These are phyloP conservation scores for Calyptommatus sinebrachiatus DNA, from an alignment of 2,113 vertebrate species.

Conservation along the genomic window DNA sequence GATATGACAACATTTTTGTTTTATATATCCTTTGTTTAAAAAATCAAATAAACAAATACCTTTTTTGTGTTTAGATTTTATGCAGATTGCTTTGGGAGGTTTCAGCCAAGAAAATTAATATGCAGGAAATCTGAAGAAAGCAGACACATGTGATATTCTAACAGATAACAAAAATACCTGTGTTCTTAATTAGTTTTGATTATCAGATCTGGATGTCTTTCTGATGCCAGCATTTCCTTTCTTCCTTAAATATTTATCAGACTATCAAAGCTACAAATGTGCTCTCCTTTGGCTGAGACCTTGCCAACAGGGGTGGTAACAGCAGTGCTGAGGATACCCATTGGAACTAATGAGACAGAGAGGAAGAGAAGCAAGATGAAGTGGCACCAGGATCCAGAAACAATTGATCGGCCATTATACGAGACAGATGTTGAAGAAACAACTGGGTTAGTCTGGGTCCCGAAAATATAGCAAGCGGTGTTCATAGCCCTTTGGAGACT, in stretches of 20 bases:
- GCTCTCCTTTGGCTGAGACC: not conserved
- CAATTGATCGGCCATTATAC: no score
- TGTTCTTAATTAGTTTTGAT: not conserved
- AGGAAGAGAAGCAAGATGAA: not conserved
- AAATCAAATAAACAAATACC: not conserved
- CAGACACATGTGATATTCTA: not conserved
- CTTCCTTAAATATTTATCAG: not conserved
- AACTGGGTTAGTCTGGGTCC: no score
- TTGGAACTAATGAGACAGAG: not conserved
- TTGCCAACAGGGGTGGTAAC: not conserved
- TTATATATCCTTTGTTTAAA: not conserved
- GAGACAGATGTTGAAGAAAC: no score
- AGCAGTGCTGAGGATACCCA: not conserved
- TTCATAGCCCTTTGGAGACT: no score
- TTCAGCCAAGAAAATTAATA: not conserved
- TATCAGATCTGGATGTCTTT: not conserved
- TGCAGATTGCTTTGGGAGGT: not conserved
- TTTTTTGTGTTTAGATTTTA: no score
- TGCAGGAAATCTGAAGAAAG: not conserved
- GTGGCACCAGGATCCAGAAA: no score
- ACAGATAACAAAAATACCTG: not conserved
- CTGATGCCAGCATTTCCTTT: not conserved
- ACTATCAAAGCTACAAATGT: not conserved
- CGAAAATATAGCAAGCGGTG: no score
- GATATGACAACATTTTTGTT: no score